phyloP scores from a whole-genome alignment of 1,140 invertebrate genomes.

The Neocloeon triangulifer region DNA sequence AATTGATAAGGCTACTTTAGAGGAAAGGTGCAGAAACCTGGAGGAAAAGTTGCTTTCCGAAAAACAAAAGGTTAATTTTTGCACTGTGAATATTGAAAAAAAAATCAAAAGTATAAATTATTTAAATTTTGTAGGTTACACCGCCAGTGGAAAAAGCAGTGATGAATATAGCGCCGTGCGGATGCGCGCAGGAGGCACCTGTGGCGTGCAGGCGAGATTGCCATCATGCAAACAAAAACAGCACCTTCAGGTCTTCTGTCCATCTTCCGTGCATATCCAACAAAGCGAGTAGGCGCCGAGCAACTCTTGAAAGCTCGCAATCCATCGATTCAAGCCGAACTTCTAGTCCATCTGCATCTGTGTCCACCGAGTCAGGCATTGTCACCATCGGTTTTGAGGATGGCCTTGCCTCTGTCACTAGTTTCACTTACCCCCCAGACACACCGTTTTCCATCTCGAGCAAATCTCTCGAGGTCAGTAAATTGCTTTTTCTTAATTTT shows the following conservation, averaged over 20 bases:
- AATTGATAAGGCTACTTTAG: conserved; percentile 10
- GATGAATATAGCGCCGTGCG: no score
- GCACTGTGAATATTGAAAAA: conserved; percentile 3
- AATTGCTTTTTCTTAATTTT: no score
- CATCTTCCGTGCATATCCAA: conserved; percentile 9
- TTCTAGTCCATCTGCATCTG: no score
- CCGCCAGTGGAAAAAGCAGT: not conserved
- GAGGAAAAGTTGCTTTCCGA: conserved; percentile 3
- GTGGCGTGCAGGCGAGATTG: not conserved
- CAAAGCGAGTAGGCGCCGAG: no score
- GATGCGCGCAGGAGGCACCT: no score
- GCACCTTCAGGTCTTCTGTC: conserved; percentile 9
- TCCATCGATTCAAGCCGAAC: no score
- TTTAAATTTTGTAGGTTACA: no score
- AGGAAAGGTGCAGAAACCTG: conserved; percentile 6
- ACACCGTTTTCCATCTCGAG: conserved; percentile 9
- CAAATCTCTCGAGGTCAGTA: no score
- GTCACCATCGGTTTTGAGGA: conserved; percentile 6
- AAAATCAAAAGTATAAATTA: not conserved
- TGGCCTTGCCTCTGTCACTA: conserved; percentile 8
- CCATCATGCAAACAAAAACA: not conserved
- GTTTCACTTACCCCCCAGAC: conserved; percentile 8
- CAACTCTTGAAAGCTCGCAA: no score
- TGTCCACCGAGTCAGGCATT: no score
- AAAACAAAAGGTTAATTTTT: conserved; percentile 7